Percentiles rank a stretch among this genome's conserved stretches.
phyloP scores from a whole-genome alignment of 2,113 vertebrate genomes.

The Rynchops niger region DNA sequence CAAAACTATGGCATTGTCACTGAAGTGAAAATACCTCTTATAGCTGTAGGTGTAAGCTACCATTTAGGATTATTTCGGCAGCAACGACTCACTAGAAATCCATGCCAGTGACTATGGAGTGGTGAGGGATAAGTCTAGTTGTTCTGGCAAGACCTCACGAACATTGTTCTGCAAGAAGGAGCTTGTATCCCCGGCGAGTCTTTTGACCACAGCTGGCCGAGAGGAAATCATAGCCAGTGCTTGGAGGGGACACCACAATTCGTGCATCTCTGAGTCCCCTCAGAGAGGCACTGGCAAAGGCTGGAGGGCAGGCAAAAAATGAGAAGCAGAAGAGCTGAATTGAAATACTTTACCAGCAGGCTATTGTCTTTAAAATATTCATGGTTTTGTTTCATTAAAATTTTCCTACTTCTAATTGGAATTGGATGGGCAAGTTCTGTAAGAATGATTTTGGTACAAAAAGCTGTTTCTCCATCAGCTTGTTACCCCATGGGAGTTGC shows the following conservation, averaged over 20 bases:
- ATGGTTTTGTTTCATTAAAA: conserved; percentile 24
- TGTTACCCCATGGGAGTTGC: background rate
- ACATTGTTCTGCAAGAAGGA: background rate
- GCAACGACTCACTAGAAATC: background rate
- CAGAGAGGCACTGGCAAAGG: background rate
- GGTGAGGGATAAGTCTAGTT: background rate
- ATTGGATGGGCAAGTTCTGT: background rate
- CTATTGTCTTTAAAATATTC: conserved; percentile 52
- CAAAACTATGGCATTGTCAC: background rate
- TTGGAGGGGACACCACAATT: background rate
- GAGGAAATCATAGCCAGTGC: background rate
- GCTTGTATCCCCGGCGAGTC: background rate
- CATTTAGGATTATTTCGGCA: background rate
- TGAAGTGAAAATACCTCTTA: background rate
- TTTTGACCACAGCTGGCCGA: background rate
- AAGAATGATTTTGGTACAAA: conserved; percentile 24
- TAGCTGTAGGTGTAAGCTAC: background rate
- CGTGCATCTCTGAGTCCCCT: background rate
- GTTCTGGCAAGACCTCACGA: background rate
- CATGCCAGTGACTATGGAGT: background rate
- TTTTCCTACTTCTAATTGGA: conserved; percentile 36
- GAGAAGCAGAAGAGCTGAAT: background rate
- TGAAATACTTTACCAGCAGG: conserved; percentile 1
- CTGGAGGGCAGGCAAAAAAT: background rate
- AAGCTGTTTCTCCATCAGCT: background rate